Evolutionary conservation across 1,140 invertebrate genomes (phyloP), one percentile per base, ranked within the genome.

Genomic region (Macrosteles quadrilineatus): DNA sequence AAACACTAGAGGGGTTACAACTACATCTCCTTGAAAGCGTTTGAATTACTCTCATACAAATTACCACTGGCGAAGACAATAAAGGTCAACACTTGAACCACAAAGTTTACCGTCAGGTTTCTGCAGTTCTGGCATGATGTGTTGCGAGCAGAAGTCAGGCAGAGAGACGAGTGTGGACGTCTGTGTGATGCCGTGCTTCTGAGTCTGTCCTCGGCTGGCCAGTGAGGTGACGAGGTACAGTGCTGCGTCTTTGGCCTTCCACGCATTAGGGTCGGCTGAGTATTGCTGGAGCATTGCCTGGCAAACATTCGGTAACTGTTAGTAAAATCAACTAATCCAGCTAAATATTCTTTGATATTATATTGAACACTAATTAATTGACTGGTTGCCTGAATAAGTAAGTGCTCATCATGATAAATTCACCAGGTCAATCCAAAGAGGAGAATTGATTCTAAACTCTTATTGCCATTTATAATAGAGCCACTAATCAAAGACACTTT

Each of bases 201-300:
- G 88, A 9, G 97, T 99, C 75, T 91, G 86, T n/a, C 91, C 97
- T 77, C 94, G 93, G 1, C 93, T 90, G 27, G 94, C 94, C 70
- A 98, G 86, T 9, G 96, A 97, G 27, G 95, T 98, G 59, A 99
- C 95, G 69, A 99, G 84, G 84, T 96, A 99, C 68, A 98, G 87
- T 0, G 97, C 97, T 43, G 94, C 92, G 83, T 99, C 97, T 81
- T 99, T 99, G 72, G 90, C 90, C 63, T 91, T 89, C 97, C 97
- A 99, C 77, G 86, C 75, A 21, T 79, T 74, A 25, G 93, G 88
- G 80, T 94, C 90, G 78, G 88, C 82, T 2, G 82, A 81, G 81
- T 97, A 98, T 75, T 90, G 90, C 69, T 83, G 78, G 53, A 95
- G 78, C 89, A 95, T 92, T 40, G 91, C 86, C 89, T 96, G 77